Evolutionary conservation across 2,113 vertebrate species (phyloP).

Genomic region (Trochalopteron elliotii): DNA sequence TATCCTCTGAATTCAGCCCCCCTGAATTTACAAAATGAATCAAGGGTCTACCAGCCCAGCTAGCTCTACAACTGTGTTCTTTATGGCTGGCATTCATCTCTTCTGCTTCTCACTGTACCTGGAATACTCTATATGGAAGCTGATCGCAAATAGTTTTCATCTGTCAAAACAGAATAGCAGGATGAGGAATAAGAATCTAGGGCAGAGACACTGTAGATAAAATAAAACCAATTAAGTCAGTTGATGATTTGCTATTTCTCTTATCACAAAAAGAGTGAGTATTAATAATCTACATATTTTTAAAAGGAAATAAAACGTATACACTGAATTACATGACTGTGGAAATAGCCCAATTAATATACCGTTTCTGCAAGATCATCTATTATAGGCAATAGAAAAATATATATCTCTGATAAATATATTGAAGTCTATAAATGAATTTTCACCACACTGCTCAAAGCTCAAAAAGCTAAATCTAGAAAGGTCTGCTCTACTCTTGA

Average conservation of each 20-base stretch:
- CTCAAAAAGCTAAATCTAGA: background rate
- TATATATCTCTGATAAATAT: background rate
- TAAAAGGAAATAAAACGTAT: background rate
- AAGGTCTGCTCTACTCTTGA: background rate
- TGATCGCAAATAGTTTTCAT: background rate
- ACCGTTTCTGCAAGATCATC: background rate
- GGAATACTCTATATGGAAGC: background rate
- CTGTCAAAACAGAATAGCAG: background rate
- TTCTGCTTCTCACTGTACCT: background rate
- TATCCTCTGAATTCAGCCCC: background rate
- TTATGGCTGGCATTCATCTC: background rate
- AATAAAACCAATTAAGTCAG: background rate
- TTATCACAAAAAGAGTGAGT: background rate
- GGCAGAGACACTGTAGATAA: background rate
- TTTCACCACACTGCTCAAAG: background rate
- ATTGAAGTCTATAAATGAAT: background rate
- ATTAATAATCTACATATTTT: background rate
- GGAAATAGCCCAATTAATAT: background rate
- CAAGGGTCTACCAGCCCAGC: background rate
- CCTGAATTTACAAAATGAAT: background rate
- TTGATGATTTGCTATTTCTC: background rate
- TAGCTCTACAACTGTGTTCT: background rate
- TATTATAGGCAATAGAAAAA: background rate
- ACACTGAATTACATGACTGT: background rate
- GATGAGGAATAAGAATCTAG: background rate